These are phyloP conservation scores for Nephrotoma appendiculata DNA, from an alignment of 2,888 invertebrate species.

Conservation along the genomic window DNA sequence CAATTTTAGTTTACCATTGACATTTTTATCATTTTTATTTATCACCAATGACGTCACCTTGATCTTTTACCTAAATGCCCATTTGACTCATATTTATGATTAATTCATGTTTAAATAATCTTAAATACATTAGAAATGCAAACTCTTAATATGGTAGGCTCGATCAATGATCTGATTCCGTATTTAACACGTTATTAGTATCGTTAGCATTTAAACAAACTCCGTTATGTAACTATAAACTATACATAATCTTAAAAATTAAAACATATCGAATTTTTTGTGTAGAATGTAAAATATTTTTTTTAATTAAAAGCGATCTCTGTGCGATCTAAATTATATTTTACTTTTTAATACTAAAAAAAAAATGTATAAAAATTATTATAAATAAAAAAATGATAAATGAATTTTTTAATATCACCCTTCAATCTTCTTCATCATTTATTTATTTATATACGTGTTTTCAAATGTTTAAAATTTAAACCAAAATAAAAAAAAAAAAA, in stretches of 20 bases:
- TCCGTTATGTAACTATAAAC: neutral
- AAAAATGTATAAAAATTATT: neutral
- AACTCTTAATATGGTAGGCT: too few species aligned
- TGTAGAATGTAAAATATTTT: neutral
- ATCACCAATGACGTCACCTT: too few species aligned
- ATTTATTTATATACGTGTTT: neutral
- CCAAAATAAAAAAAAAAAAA: neutral
- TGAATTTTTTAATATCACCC: neutral
- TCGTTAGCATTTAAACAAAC: neutral
- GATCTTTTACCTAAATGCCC: too few species aligned
- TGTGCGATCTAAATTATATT: neutral
- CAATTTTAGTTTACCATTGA: too few species aligned
- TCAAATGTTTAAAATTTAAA: neutral
- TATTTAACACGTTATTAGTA: neutral
- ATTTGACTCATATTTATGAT: too few species aligned
- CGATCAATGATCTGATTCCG: too few species aligned
- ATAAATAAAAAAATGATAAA: neutral
- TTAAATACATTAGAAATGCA: too few species aligned
- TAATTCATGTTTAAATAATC: too few species aligned
- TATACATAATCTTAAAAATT: neutral
- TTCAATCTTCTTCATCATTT: neutral
- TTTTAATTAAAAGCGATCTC: neutral
- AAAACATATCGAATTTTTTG: neutral
- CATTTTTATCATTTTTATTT: too few species aligned
- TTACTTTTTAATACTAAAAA: neutral